Evolutionary conservation across 2,888 invertebrate genomes (phyloP).

Genomic region (Timema cristinae): DNA sequence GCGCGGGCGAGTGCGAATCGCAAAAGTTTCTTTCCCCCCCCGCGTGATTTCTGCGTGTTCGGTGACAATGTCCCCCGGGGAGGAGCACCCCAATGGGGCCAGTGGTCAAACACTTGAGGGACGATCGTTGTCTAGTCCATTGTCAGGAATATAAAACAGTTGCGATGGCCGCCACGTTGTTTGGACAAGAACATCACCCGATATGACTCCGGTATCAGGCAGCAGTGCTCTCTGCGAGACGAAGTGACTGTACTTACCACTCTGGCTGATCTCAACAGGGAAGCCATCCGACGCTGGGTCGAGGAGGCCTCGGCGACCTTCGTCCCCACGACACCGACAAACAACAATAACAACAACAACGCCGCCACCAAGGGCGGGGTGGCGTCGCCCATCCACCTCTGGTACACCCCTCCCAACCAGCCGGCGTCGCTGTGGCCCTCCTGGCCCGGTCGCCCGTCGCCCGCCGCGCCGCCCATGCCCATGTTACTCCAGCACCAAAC

Average conservation of each 20-base stretch:
- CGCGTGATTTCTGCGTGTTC: no score
- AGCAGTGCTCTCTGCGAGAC: no score
- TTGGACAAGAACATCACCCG: no score
- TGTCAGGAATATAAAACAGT: no score
- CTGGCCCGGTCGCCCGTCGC: conserved; percentile 29
- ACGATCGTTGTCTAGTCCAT: no score
- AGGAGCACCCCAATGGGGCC: no score
- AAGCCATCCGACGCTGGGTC: conserved; percentile 30
- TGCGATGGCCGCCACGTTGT: no score
- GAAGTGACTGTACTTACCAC: conserved; percentile 40
- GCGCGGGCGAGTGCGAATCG: no score
- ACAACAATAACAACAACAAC: conserved; percentile 24
- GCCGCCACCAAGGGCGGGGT: conserved; percentile 9
- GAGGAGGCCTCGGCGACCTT: conserved; percentile 30
- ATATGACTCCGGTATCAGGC: no score
- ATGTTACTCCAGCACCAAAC: conserved; percentile 55
- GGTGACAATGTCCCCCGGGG: no score
- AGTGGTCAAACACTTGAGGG: no score
- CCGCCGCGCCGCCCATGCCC: conserved; percentile 51
- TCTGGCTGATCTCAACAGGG: conserved; percentile 52
- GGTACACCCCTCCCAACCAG: conserved; percentile 7
- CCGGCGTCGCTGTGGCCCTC: conserved; percentile 23
- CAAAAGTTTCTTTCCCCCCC: no score
- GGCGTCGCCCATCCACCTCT: neutral
- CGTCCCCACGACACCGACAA: conserved; percentile 44